Conservation (phyloP, 23 tunicate genomes). For the Phallusia fumigata region DNA sequence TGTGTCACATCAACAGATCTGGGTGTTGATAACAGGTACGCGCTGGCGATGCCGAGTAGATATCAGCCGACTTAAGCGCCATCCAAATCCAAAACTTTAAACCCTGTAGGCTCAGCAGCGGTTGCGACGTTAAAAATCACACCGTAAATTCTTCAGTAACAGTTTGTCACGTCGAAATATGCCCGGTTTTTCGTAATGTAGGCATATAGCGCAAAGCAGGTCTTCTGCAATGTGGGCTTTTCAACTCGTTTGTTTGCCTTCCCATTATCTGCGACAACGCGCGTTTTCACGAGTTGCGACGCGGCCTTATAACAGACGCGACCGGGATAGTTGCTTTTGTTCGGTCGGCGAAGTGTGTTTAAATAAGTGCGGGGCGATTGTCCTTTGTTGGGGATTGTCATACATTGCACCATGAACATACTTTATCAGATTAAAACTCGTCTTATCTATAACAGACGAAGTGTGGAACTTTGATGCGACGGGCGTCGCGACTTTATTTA, state of each 20-base stretch:
- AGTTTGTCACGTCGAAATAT: too few species aligned
- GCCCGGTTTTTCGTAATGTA: background rate
- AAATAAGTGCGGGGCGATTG: too few species aligned
- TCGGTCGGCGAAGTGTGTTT: background rate
- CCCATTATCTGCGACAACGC: background rate
- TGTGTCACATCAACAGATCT: conserved; percentile 13
- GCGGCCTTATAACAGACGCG: background rate
- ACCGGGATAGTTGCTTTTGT: background rate
- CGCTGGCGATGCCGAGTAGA: background rate
- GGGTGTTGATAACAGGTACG: background rate
- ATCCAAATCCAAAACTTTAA: conserved; percentile 1
- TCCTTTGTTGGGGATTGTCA: background rate
- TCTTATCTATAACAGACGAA: background rate
- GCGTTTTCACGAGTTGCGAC: conserved; percentile 2
- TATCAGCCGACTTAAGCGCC: background rate
- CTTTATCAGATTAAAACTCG: background rate
- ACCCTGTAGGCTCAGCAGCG: background rate
- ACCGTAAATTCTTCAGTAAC: background rate
- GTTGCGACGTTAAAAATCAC: background rate
- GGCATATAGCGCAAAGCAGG: background rate
- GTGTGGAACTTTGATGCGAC: conserved; percentile 1
- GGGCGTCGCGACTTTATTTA: conserved; percentile 11
- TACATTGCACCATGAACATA: conserved; percentile 1
- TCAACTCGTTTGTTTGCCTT: background rate
- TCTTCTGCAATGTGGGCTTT: background rate